A percentile compares a stretch with the other conserved stretches of the same genome.
Conservation (phyloP, 2,797 vertebrate genomes). For the Manis pentadactyla region DNA sequence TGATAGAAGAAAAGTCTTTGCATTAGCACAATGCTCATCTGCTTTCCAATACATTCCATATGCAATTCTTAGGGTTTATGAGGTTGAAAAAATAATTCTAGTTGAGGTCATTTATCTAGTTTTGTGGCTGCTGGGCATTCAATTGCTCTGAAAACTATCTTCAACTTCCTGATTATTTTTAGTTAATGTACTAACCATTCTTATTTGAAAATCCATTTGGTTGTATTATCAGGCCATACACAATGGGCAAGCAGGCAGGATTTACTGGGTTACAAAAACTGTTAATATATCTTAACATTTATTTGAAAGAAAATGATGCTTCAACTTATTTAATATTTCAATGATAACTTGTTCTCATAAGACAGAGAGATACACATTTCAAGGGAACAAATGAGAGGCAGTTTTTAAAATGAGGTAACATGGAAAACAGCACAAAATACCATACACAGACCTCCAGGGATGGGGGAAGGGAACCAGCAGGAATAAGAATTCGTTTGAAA, state of each 20-base stretch:
- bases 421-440: not conserved
- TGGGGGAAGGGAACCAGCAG: not conserved
- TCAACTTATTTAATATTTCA: constrained; percentile 35
- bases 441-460: not conserved
- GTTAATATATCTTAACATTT: constrained; percentile 44
- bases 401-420: not conserved
- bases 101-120: not conserved
- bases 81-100: constrained; percentile 29
- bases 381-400: constrained; percentile 47
- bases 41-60: not conserved
- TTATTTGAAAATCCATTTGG: constrained; percentile 55
- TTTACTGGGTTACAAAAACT: constrained; percentile 56
- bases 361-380: not conserved
- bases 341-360: constrained; percentile 19
- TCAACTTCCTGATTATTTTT: constrained; percentile 55
- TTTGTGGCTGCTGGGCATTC: constrained; percentile 57
- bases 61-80: not conserved
- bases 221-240: not conserved
- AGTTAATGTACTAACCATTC: not conserved
- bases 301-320: not conserved
- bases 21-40: not conserved
- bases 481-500: not conserved
- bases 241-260: not conserved
- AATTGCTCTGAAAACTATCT: constrained; percentile 40
- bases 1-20: not conserved